Evolutionary conservation across 2,113 vertebrate species (phyloP).

Genomic region (Gavialis gangeticus): DNA sequence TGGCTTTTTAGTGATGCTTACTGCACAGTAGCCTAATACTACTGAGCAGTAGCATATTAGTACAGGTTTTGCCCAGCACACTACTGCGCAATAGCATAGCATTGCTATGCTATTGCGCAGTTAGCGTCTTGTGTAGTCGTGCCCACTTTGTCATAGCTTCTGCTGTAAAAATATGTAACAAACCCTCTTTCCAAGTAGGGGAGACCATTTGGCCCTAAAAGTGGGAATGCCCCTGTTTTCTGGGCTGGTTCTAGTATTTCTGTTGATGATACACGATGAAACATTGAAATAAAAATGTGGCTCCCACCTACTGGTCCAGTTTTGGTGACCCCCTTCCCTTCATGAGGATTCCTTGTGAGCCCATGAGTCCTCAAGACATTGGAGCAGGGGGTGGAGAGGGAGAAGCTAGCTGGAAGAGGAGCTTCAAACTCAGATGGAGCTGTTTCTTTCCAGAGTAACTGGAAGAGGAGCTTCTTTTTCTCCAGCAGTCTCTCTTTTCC

Average conservation of each 20-base stretch:
- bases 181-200: not conserved
- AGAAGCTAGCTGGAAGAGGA: not conserved
- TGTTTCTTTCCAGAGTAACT: not conserved
- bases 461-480: too few species aligned
- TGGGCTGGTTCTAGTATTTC: not conserved
- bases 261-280: too few species aligned
- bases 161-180: rapidly evolving
- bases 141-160: not conserved
- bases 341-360: not conserved
- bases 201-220: not conserved
- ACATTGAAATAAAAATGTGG: not conserved
- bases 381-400: rapidly evolving
- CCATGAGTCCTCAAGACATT: not conserved
- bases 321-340: not conserved
- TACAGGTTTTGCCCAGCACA: too few species aligned
- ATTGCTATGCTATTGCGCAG: too few species aligned
- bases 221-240: not conserved
- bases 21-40: too few species aligned
- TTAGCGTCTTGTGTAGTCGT: not conserved
- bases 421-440: not conserved
- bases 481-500: not conserved
- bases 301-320: not conserved
- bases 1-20: too few species aligned
- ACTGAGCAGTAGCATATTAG: too few species aligned
- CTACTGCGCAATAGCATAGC: too few species aligned